phyloP scores from a whole-genome alignment of 1,140 invertebrate genomes.

The Magallana ariakensis region DNA sequence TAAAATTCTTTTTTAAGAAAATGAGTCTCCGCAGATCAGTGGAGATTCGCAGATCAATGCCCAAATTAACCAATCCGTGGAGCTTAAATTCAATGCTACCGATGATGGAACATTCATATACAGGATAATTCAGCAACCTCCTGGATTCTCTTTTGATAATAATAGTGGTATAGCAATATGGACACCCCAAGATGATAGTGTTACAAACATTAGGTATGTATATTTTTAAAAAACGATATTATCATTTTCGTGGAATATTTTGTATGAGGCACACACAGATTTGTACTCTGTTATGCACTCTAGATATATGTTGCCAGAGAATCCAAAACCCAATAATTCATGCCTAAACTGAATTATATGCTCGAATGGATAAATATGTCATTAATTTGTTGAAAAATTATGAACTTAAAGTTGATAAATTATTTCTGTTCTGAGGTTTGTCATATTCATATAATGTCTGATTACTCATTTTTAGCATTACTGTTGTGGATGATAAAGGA shows the following conservation, averaged over 20 bases:
- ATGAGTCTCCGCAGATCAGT: background rate
- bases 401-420: no score
- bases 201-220: conserved; percentile 40
- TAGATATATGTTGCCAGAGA: no score
- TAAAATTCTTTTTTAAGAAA: background rate
- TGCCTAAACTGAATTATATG: no score
- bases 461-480: conserved; percentile 31
- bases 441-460: no score
- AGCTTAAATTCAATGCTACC: conserved; percentile 6
- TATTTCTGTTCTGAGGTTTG: no score
- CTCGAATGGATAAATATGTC: no score
- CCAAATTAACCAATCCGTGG: background rate
- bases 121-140: conserved; percentile 29
- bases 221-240: no score
- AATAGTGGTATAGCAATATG: conserved; percentile 41
- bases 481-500: conserved; percentile 39
- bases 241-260: no score
- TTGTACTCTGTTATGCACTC: no score
- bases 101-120: conserved; percentile 35
- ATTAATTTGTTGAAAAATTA: no score
- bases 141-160: background rate
- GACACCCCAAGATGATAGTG: conserved; percentile 37
- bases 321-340: no score
- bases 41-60: background rate
- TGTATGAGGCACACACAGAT: no score